Conservation (phyloP, 2,888 invertebrate species). For the Dione vanillae region DNA sequence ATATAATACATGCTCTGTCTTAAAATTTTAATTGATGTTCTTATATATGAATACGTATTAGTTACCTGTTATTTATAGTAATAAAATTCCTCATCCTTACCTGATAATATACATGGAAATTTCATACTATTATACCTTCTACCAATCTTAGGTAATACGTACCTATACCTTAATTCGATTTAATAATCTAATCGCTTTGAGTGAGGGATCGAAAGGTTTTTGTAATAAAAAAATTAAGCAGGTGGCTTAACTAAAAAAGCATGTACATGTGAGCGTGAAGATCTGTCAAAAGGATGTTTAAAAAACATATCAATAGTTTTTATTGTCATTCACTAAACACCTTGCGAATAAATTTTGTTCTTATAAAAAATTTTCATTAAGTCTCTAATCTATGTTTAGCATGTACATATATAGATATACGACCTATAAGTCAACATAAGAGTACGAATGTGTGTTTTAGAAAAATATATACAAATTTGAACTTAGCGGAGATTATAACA, state of each 20-base stretch:
- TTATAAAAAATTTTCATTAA: background rate
- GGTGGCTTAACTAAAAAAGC: constrained; percentile 61
- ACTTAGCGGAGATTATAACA: too few relatives aligned
- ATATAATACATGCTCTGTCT: background rate
- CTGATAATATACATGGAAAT: background rate
- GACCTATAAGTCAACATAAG: background rate
- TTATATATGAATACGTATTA: too few relatives aligned
- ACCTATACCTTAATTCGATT: constrained; percentile 1
- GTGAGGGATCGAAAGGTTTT: constrained; percentile 51
- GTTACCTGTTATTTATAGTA: background rate
- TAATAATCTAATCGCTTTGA: constrained; percentile 52
- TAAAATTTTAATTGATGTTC: too few relatives aligned
- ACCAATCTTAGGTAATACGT: constrained; percentile 11
- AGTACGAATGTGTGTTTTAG: too few relatives aligned
- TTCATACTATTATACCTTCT: too few relatives aligned
- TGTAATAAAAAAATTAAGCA: constrained; percentile 57
- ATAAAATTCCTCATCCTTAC: background rate
- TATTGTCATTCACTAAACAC: constrained; percentile 43
- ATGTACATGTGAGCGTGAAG: constrained; percentile 52
- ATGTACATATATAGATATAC: background rate
- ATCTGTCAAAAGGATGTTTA: constrained; percentile 53
- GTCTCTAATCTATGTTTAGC: constrained; percentile 7
- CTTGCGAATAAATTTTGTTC: constrained; percentile 47
- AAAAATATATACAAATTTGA: too few relatives aligned
- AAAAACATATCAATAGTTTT: constrained; percentile 42